Conservation (phyloP, 2,797 vertebrate genomes). For the Limnodromus scolopaceus region DNA sequence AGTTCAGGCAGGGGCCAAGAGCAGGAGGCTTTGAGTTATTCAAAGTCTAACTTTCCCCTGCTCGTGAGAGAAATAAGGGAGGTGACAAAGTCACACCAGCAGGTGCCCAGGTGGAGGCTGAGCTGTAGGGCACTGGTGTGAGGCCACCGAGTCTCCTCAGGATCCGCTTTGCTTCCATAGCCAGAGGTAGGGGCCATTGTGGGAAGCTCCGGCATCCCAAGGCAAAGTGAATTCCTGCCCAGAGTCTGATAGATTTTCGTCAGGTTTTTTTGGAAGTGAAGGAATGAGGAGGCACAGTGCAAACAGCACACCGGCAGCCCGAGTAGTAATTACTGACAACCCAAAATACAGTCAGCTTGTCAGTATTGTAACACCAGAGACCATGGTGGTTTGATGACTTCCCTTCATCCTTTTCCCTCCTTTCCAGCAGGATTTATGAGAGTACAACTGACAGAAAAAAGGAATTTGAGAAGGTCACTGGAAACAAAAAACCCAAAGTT, state of each 20-base stretch:
- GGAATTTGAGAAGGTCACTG: not conserved
- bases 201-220: not conserved
- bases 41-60: not conserved
- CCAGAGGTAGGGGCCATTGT: not conserved
- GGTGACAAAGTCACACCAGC: accelerated
- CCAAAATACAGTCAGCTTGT: not conserved
- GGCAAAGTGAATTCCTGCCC: not conserved
- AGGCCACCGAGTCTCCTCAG: not conserved
- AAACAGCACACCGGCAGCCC: not conserved
- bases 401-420: not conserved
- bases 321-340: not conserved
- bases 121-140: not conserved
- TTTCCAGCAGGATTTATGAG: not conserved
- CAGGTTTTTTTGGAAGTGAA: not conserved
- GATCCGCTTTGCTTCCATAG: not conserved
- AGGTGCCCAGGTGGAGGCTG: not conserved
- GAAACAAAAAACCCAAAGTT: not conserved
- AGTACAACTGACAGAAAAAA: not conserved
- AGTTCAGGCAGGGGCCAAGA: not conserved
- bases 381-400: not conserved
- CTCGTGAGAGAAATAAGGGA: not conserved
- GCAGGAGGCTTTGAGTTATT: not conserved
- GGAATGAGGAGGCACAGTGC: accelerated
- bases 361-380: not conserved
- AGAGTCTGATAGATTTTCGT: not conserved